These are phyloP conservation scores for Alexandromys fortis DNA, from an alignment of 2,113 vertebrate species.

Conservation along the genomic window DNA sequence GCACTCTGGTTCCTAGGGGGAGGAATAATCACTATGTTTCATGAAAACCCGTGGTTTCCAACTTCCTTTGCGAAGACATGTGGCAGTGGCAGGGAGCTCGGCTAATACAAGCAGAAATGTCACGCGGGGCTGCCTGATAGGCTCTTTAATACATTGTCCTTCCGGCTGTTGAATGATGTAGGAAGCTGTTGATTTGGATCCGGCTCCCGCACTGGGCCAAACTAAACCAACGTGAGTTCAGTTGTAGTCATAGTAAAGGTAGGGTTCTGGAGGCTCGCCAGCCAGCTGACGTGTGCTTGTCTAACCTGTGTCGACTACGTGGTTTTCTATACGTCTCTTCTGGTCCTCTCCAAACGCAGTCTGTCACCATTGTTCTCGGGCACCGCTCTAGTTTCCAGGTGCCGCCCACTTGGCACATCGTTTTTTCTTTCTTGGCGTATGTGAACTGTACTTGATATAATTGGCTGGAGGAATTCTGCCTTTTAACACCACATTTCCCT, in stretches of 20 bases:
- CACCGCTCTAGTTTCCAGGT: not conserved
- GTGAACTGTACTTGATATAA: not conserved
- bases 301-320: too few species aligned
- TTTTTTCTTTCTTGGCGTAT: not conserved
- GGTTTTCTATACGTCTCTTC: not conserved
- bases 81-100: not conserved
- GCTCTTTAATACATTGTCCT: not conserved
- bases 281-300: not conserved
- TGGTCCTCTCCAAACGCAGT: not conserved
- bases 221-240: not conserved
- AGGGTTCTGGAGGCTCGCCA: not conserved
- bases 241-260: not conserved
- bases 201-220: not conserved
- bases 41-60: not conserved
- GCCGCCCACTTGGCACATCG: not conserved
- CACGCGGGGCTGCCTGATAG: not conserved
- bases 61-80: not conserved
- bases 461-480: not conserved
- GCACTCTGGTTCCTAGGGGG: not conserved
- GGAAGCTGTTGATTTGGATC: not conserved
- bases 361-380: not conserved
- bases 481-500: not conserved
- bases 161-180: not conserved
- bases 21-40: not conserved
- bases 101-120: not conserved